Percentiles rank a stretch among this genome's conserved stretches.
phyloP scores from a whole-genome alignment of 2,113 vertebrate genomes.

The Sturnus vulgaris region DNA sequence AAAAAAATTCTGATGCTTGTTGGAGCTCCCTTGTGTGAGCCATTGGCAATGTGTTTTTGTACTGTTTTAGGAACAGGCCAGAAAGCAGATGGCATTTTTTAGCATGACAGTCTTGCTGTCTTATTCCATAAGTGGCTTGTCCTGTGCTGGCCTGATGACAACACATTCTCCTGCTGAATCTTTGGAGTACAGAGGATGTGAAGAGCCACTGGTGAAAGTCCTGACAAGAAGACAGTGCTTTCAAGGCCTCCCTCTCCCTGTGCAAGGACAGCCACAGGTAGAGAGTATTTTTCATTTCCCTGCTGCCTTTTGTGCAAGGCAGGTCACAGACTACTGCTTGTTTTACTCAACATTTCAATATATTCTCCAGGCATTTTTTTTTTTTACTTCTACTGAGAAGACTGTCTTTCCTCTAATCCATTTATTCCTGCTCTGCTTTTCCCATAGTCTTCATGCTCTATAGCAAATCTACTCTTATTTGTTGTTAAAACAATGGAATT shows the following conservation, averaged over 20 bases:
- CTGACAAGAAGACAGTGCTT: neutral
- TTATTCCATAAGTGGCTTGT: neutral
- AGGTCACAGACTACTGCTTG: neutral
- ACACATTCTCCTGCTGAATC: fast-evolving
- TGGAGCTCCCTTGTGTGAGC: neutral
- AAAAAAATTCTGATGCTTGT: neutral
- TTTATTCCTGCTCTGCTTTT: conserved; percentile 2
- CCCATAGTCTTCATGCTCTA: neutral
- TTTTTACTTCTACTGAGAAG: neutral
- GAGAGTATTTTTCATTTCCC: neutral
- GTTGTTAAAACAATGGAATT: neutral
- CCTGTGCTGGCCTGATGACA: neutral
- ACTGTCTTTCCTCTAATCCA: neutral
- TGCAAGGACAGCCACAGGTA: neutral
- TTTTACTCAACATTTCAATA: neutral
- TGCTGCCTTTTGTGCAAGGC: neutral
- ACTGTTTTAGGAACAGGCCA: neutral
- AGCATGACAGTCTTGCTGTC: neutral
- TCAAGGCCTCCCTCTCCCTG: neutral
- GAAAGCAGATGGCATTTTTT: neutral
- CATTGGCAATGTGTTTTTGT: neutral
- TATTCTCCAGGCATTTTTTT: neutral
- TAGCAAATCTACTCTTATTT: neutral
- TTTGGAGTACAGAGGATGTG: neutral
- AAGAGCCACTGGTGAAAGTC: neutral